Base-by-base conservation (phyloP, 1,140 invertebrate genomes). In the Drosophila arizonae region DNA sequence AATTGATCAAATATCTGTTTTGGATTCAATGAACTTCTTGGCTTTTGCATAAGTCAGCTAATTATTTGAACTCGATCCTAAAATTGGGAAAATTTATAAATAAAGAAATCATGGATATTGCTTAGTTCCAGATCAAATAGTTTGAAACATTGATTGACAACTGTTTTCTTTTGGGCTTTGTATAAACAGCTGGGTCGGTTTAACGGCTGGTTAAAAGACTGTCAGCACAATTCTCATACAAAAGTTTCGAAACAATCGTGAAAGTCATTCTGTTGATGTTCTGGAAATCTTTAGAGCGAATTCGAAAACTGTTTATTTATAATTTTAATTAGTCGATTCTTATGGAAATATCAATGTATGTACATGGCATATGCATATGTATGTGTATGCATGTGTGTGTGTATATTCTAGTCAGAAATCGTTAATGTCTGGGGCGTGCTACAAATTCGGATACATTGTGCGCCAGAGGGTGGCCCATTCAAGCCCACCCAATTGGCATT, bases 401-500 rank as follows among this genome's bases (percentile, higher is more conserved):
- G 11, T 43, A 51, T 24, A 52, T 54, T 54, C 33, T 45, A 43
- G 69, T 62, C 28, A 13, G 39, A 26, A 58, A 65, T 57, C 58
- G 36, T 33, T 66, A 66, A 58, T 66, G 63, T 26, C 17, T 60
- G 56, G 52, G 71, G 57, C 65, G 65, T 52, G 71, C 64, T 45
- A 26, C 28, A 33, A 64, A 56, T 50, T 64, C 52, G 51, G 60
- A 64, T 60, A 75, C 67, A 73, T 33, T 69, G 60, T 51, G 41
- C 28, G 46, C 13, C 33, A 64, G 45, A 50, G 21, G 33, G 46
- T 66, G 36, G 54, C 54, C 54, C 55, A 52, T 39, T 58, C 46
- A 50, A 51, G 67, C 60, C 72, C 80, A 84, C 72, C 72, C 79
- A 75, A 68, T 72, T 52, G 72, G 48, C 71, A 72, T 76, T 78